A percentile compares a stretch with the other conserved stretches of the same genome.
These are phyloP conservation scores for Osmerus mordax DNA, from an alignment of 2,113 vertebrate species.

Conservation along the genomic window DNA sequence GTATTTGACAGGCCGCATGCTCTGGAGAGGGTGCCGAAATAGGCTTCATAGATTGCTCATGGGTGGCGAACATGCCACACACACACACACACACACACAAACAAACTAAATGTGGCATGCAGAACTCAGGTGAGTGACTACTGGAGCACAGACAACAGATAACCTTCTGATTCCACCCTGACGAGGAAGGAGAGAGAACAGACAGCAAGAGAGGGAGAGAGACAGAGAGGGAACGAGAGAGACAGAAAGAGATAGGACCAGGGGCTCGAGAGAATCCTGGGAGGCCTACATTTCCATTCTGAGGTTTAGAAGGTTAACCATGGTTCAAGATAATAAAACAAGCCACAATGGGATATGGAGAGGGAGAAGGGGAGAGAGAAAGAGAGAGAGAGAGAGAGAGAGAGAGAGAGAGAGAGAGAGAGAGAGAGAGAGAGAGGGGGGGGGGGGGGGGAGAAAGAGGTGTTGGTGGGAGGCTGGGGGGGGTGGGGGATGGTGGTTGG, in stretches of 20 bases:
- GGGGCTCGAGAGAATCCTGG: slow-evolving; percentile 30
- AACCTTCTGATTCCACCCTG: slow-evolving; percentile 7
- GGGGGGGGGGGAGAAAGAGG: neutral
- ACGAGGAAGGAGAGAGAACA: neutral
- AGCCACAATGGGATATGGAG: slow-evolving; percentile 62
- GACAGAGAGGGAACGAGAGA: slow-evolving; percentile 26
- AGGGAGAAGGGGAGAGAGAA: slow-evolving; percentile 12
- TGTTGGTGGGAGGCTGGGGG: neutral
- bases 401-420: slow-evolving; percentile 21
- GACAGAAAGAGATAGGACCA: slow-evolving; percentile 25
- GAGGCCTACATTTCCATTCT: slow-evolving; percentile 44
- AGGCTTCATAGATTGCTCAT: neutral
- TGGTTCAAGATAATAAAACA: slow-evolving; percentile 72
- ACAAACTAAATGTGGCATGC: neutral
- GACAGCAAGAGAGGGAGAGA: slow-evolving; percentile 14
- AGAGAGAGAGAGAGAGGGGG: slow-evolving; percentile 23
- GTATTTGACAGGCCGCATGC: neutral
- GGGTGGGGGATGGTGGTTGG: neutral
- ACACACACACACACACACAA: slow-evolving; percentile 4
- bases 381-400: slow-evolving; percentile 15
- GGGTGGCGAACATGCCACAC: neutral
- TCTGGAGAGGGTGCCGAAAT: neutral
- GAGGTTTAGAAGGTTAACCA: slow-evolving; percentile 58
- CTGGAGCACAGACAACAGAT: slow-evolving; percentile 15
- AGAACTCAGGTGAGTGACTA: slow-evolving; percentile 16